Evolutionary conservation across 92 coral and sea anemone genomes (phyloP).

Genomic region (Bergia puertoricense): DNA sequence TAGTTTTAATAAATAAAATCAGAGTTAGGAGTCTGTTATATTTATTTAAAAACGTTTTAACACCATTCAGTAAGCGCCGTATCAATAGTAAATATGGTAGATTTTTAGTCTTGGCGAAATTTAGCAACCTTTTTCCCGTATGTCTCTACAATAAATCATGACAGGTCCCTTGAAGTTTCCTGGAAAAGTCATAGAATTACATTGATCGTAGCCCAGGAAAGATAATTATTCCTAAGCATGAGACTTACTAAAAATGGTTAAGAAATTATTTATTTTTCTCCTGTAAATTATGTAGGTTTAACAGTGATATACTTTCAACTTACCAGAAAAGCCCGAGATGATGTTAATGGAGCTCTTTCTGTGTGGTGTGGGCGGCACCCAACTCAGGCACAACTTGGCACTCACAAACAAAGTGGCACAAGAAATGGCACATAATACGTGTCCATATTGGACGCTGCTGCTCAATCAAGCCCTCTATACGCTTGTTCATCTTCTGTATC

Average conservation of each 20-base stretch:
- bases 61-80: too few relatives aligned
- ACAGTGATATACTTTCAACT: slow-evolving; percentile 13
- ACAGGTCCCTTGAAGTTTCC: too few relatives aligned
- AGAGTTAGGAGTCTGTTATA: too few relatives aligned
- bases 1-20: too few relatives aligned
- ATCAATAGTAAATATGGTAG: too few relatives aligned
- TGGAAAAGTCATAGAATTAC: too few relatives aligned
- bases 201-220: neutral
- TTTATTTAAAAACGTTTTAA: too few relatives aligned
- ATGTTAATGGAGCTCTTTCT: slow-evolving; percentile 82
- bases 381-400: slow-evolving; percentile 65
- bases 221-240: neutral
- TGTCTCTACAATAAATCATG: too few relatives aligned
- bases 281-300: neutral
- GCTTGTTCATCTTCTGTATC: slow-evolving; percentile 87
- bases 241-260: too few relatives aligned
- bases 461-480: slow-evolving; percentile 79
- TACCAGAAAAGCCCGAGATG: slow-evolving; percentile 76
- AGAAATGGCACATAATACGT: slow-evolving; percentile 51
- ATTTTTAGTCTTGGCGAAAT: too few relatives aligned
- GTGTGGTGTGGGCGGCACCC: slow-evolving; percentile 79
- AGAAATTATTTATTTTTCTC: neutral
- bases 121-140: too few relatives aligned
- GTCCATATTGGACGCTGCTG: slow-evolving; percentile 62
- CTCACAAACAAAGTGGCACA: slow-evolving; percentile 57